Base-by-base conservation (phyloP, 2,797 vertebrate species). In the Cyprinella venusta region DNA sequence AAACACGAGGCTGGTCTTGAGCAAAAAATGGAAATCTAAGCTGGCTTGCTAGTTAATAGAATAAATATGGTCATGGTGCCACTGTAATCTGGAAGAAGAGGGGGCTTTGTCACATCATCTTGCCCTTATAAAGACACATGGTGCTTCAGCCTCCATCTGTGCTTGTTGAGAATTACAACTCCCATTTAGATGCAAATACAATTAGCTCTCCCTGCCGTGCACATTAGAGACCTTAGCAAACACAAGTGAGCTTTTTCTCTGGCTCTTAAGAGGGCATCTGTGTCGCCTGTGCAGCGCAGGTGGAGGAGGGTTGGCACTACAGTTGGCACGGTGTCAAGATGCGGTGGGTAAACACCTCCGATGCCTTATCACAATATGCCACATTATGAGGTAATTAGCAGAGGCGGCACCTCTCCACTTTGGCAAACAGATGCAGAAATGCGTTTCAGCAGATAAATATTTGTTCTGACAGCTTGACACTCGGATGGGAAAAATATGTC, bases 131-230 rank as follows among this genome's bases (percentile, higher is more conserved):
- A 83, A 85, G 84, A 77, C 80, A 50, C 70, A 48, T 33, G 26
- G 50, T n/a, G 64, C 80, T 84, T 68, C 50, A 54, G 81, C 72
- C 72, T 77, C 72, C 48, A 45, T 72, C 79, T 68, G 79, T 8
- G 79, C 86, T 86, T 85, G 82, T 86, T 85, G 80, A 87, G 79
- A 76, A 84, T 87, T 76, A 84, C 78, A 76, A 9, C 71, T 63
- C 64, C 79, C 80, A 88, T 88, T 86, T 87, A 88, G 78, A 90
- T 90, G 88, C 85, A 88, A 89, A 88, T 85, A 86, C 83, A 86
- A 89, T 84, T 85, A 89, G 88, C 84, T 79, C 85, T 86, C 76
- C 80, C 88, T 80, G 83, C 50, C 24, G 86, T 42, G 76, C 81
- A 81, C 86, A 89, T 89, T 87, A 88, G 67, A 81, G 84, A 76